These are phyloP conservation scores for Danio kyathit DNA, from an alignment of 2,797 vertebrate species.

Conservation along the genomic window DNA sequence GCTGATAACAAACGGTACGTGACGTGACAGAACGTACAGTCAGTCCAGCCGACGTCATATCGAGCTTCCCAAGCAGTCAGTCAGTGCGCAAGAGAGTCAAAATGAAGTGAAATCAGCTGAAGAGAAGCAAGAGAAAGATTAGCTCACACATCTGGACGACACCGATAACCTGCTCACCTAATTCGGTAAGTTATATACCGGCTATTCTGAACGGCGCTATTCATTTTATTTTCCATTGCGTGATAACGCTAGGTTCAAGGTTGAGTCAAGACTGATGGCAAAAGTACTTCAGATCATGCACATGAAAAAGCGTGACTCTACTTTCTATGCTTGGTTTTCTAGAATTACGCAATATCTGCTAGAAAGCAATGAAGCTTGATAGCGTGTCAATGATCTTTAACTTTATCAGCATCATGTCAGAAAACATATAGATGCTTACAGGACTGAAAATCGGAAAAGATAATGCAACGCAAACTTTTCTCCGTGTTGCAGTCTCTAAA, in stretches of 20 bases:
- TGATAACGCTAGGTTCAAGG: conserved; percentile 6
- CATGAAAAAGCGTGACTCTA: neutral
- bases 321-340: neutral
- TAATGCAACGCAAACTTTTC: neutral
- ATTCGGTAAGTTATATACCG: conserved; percentile 10
- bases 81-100: neutral
- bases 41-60: conserved; percentile 18
- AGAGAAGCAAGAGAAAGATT: neutral
- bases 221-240: neutral
- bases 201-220: neutral
- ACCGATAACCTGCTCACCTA: neutral
- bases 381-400: neutral
- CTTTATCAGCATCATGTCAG: neutral
- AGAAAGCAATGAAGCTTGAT: neutral
- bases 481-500: neutral
- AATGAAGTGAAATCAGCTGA: conserved; percentile 21
- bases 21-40: conserved; percentile 38
- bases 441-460: neutral
- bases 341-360: neutral
- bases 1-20: conserved; percentile 14
- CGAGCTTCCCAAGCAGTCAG: neutral
- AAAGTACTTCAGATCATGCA: neutral
- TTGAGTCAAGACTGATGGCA: conserved; percentile 1
- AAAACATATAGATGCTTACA: neutral
- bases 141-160: conserved; percentile 6